Percentiles rank a stretch among this genome's conserved stretches.
These are phyloP conservation scores for Oreonectes daqikongensis DNA, from an alignment of 2,797 vertebrate genomes.

Conservation along the genomic window DNA sequence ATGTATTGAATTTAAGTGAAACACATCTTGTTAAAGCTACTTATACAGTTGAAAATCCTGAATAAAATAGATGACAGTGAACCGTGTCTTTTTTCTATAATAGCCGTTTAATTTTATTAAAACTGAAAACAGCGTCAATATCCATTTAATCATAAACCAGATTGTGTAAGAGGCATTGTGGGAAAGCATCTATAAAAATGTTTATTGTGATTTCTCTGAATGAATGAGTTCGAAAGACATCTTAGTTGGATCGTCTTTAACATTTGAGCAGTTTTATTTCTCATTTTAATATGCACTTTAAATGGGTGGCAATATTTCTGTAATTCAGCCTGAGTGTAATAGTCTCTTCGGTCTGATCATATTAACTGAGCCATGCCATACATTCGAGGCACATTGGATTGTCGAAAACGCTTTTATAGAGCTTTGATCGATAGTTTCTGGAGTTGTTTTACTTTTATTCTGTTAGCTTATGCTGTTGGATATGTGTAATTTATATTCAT, in stretches of 20 bases:
- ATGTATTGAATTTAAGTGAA: background rate
- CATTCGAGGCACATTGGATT: slow-evolving; percentile 11
- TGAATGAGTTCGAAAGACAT: slow-evolving; percentile 8
- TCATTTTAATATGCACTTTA: slow-evolving; percentile 19
- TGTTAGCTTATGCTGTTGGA: slow-evolving; percentile 1
- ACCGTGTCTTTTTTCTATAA: too few species aligned
- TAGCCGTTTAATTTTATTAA: background rate
- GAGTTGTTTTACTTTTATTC: slow-evolving; percentile 24
- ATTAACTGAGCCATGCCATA: slow-evolving; percentile 9
- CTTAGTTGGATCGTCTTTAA: background rate
- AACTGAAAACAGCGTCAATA: slow-evolving; percentile 15
- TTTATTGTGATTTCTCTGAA: slow-evolving; percentile 28
- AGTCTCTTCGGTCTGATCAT: slow-evolving; percentile 22
- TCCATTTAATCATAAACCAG: slow-evolving; percentile 22
- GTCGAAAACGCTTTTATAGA: slow-evolving; percentile 3
- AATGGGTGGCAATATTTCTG: background rate
- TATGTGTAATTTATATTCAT: slow-evolving; percentile 41
- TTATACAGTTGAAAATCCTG: too few species aligned
- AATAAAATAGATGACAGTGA: too few species aligned
- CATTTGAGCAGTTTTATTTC: background rate
- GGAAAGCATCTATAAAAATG: slow-evolving; percentile 14
- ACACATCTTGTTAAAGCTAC: background rate
- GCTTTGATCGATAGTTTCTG: slow-evolving; percentile 33
- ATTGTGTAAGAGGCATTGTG: background rate
- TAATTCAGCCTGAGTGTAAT: background rate